A percentile compares a stretch with the other conserved stretches of the same genome.
Conservation (phyloP, 1,140 invertebrate genomes). For the Platyscapa corneri region DNA sequence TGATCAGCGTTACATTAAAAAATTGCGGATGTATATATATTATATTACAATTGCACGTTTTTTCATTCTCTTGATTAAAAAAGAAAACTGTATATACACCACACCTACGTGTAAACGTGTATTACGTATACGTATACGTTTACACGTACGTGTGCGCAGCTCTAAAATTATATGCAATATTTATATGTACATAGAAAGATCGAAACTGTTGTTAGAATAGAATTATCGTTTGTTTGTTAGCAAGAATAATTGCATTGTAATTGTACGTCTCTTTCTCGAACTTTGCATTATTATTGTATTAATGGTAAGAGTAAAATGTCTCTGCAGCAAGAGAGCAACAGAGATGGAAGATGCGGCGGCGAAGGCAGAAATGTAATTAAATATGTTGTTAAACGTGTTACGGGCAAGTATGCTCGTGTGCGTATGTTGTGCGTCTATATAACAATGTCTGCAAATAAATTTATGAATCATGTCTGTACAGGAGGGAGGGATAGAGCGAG, state of each 20-base stretch:
- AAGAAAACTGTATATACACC: too few relatives aligned
- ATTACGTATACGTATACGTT: background rate
- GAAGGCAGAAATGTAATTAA: background rate
- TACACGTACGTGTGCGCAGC: background rate
- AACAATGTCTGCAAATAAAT: background rate
- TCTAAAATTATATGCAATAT: constrained; percentile 4
- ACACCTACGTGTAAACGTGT: background rate
- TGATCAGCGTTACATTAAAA: constrained; percentile 6
- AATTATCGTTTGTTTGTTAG: background rate
- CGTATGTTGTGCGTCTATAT: too few relatives aligned
- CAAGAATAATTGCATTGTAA: background rate
- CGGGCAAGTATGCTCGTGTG: too few relatives aligned
- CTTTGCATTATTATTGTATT: background rate
- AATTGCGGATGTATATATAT: constrained; percentile 5
- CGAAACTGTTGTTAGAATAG: background rate
- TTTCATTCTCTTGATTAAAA: background rate
- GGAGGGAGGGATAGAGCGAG: too few relatives aligned
- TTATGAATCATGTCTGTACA: background rate
- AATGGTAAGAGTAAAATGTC: background rate
- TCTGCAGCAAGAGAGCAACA: background rate
- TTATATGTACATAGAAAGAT: background rate
- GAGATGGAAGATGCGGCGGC: background rate
- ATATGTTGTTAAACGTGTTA: too few relatives aligned
- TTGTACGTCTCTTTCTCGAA: background rate
- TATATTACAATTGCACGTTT: too few relatives aligned